Conservation (phyloP, 37 sponge, comb jelly and placozoan species). For the Chondrilla cf. caribensis region DNA sequence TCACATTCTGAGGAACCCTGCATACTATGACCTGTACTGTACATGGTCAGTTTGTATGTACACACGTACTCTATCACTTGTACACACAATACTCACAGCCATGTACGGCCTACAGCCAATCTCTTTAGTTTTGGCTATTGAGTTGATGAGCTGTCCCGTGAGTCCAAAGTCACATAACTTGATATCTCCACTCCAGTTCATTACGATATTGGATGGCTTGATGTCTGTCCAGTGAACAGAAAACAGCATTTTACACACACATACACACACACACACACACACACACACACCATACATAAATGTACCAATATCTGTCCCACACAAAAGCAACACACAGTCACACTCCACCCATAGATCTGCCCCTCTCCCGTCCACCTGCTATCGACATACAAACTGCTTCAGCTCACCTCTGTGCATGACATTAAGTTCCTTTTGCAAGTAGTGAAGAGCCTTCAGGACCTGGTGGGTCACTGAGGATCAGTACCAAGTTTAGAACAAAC, state of each 20-base stretch:
- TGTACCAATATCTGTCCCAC: too few species aligned
- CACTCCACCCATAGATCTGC: too few species aligned
- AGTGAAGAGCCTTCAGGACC: conserved; percentile 77
- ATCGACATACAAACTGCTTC: too few species aligned
- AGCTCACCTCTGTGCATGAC: conserved; percentile 90
- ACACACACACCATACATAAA: conserved; percentile 25
- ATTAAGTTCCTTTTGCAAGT: conserved; percentile 66
- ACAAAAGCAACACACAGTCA: too few species aligned
- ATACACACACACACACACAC: not conserved
- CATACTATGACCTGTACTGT: too few species aligned
- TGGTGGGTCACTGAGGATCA: not conserved
- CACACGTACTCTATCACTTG: too few species aligned
- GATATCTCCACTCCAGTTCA: conserved; percentile 78
- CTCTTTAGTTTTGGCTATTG: conserved; percentile 72
- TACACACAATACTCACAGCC: conserved; percentile 44
- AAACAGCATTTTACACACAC: not conserved
- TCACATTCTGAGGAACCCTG: too few species aligned
- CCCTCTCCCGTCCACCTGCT: too few species aligned
- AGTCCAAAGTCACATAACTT: conserved; percentile 99
- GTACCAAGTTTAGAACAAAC: not conserved
- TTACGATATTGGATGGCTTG: conserved; percentile 91
- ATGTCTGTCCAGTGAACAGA: conserved; percentile 53
- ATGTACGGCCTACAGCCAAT: conserved; percentile 74
- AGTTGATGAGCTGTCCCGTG: conserved; percentile 89
- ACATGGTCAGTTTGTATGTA: not conserved